Evolutionary conservation across 2,888 invertebrate species (phyloP), one percentile per base, ranked within the genome.

Genomic region (Phalera bucephala): DNA sequence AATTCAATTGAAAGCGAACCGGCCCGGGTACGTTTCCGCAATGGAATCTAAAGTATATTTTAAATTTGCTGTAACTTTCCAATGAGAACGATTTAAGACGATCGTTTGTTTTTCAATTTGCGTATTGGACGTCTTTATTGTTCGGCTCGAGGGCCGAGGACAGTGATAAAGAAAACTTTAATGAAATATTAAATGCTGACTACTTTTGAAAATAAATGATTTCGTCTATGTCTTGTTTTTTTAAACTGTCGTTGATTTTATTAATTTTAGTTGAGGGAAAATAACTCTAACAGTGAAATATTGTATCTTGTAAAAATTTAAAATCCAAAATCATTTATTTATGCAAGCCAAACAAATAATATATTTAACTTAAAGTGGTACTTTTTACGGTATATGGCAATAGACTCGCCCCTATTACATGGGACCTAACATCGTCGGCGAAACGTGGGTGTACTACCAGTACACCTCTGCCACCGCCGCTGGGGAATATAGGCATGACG

Each of bases 71-170:
- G 59, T 72, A 68, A 73, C 65, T 72, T 69, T 62, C 50, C 55
- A 62, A 69, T 70, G 63, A 62, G 65, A 57, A 63, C 70, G 57
- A 72, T 72, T 77, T 69, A 71, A 69, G 64, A 46, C 60, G 46
- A 61, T 63, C 62, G 63, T 74, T 72, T 76, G 65, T 77, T 64
- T 73, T 73, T 66, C 73, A 64, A 71, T 74, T 70, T 70, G 55
- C 59, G 52, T 64, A 62, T 64, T 64, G 52, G 51, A 44, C 45
- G 39, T 55, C 60, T 64, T 57, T 57, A 47, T 63, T 51, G 31
- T 49, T 38, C 29, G 39, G 37, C 31, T 41, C 36, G 48, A 45
- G 52, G 40, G 45, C 39, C 45, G 31, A 30, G 39, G 31, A 48
- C 32, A 37, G n/a, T 37, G 33, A 17, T 14, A 31, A 6, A 12